Base-by-base conservation (phyloP, 2,888 invertebrate genomes). In the Ennomos erosarius region DNA sequence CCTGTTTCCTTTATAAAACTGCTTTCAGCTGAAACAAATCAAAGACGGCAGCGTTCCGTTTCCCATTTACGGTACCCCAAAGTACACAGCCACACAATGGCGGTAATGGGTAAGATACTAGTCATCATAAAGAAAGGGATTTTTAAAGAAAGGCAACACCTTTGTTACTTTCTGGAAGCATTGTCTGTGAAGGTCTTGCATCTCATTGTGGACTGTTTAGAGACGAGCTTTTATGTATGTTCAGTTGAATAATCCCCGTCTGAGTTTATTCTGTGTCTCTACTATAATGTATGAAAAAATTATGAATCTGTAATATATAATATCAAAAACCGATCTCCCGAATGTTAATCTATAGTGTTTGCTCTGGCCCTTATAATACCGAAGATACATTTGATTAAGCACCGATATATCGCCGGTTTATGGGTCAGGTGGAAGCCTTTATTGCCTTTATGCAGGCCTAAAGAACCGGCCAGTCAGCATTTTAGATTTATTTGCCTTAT, bases 61-160 rank as follows among this genome's bases (percentile, higher is more conserved):
- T 38, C 34, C 11, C 16, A 33, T 26, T 13, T 5, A 12, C 33
- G 49, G 45, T 46, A 40, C 53, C 54, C 58, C 9, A 58, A 59
- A 54, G 37, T 39, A 40, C 26, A 40, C 47, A 45, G 37, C 9
- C 53, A 34, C 43, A 60, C 59, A 60, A 60, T 55, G 46, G 53
- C 12, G 11, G 44, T 47, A 60, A 59, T 51, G 52, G 11, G 44
- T 47, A 60, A 59, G 55, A 55, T 37, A 55, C 55, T 26, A 60
- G 59, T 60, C 59, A 60, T 60, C 49, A 36, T 56, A 64, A 64
- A 64, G 66, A 64, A 67, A 67, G 60, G 64, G 62, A 57, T 62
- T 57, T 47, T 51, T 59, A 66, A 67, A 67, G 58, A 60, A 67
- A 64, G 58, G 51, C 45, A 34, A 57, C 48, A 66, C 62, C 59